Base-by-base conservation (phyloP, 2,888 invertebrate species). In the Pseudoips prasinana region DNA sequence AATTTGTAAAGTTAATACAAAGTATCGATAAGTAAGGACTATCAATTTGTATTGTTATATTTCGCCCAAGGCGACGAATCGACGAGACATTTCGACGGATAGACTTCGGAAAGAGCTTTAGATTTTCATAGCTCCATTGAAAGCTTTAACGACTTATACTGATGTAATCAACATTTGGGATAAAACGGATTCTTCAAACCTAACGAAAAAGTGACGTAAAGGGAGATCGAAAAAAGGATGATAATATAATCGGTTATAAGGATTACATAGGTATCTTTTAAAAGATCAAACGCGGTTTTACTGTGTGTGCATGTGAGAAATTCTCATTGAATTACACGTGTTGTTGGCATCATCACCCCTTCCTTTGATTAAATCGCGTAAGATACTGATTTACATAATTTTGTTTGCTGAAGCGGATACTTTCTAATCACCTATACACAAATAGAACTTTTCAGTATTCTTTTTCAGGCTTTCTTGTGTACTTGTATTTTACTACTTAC, bases 231-330 rank as follows among this genome's bases (percentile, higher is more conserved):
- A 14, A 26, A 38, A 39, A 25, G n/a, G 5, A 31, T 26, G 14
- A 27, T 33, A 34, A 31, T 38, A 10, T 14, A 27, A n/a, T 38
- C n/a, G 18, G 35, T 23, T 30, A 33, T 17, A 11, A 18, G 29
- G 22, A 29, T 32, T 28, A 25, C 38, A 45, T 30, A 18, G 20
- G 20, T 33, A 33, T 37, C 22, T 14, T 14, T 14, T 14, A 14
- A 14, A 2, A 17, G 39, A 46, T 53, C 37, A 37, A 43, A 49
- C 26, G 39, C 22, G 37, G 24, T 33, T 39, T 34, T 26, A 33
- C 29, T 33, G 33, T 35, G 34, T 33, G 40, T 53, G 26, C 31
- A 35, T 43, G 5, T 33, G 33, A 44, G 33, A 20, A 33, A 25
- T 29, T 33, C 34, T 25, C 29, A 37, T 39, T 37, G 10, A 36